phyloP scores from a whole-genome alignment of 2,888 invertebrate genomes.

The Eucera pruinosa region DNA sequence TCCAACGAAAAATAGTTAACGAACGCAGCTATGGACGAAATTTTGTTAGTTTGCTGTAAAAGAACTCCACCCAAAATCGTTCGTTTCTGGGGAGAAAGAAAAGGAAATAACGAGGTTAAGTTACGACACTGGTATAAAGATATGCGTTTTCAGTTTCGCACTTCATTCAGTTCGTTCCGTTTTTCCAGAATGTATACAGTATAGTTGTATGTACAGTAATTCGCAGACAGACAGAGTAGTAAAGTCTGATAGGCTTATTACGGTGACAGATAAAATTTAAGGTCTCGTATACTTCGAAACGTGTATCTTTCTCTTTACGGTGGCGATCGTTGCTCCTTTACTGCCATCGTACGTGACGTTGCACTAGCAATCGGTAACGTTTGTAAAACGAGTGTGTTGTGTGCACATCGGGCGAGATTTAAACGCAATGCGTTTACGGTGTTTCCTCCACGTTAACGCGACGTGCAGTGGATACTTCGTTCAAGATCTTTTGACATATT shows the following conservation, averaged over 20 bases:
- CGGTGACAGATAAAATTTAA: conserved; percentile 9
- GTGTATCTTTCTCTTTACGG: conserved; percentile 11
- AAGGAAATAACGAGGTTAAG: conserved; percentile 3
- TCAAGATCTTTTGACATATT: neutral
- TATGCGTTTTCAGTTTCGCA: neutral
- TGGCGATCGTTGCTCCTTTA: conserved; percentile 12
- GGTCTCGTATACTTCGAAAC: neutral
- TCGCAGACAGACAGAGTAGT: neutral
- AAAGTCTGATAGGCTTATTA: conserved; percentile 29
- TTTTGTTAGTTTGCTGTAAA: conserved; percentile 61
- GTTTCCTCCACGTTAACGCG: neutral
- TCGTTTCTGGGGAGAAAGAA: neutral
- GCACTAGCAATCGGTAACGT: conserved; percentile 4
- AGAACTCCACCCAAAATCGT: neutral
- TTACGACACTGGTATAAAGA: neutral
- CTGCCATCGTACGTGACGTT: neutral
- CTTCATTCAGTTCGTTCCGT: neutral
- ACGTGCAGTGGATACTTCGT: neutral
- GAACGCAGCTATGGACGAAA: conserved; percentile 21
- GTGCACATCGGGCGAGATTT: conserved; percentile 3
- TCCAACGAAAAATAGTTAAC: conserved; percentile 44
- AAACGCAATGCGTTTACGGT: neutral
- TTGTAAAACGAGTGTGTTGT: conserved; percentile 8
- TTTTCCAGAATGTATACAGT: too few relatives aligned
- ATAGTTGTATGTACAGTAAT: too few relatives aligned